A percentile compares a stretch with the other conserved stretches of the same genome.
Conservation (phyloP, 2,888 invertebrate species). For the Orthosia gothica region DNA sequence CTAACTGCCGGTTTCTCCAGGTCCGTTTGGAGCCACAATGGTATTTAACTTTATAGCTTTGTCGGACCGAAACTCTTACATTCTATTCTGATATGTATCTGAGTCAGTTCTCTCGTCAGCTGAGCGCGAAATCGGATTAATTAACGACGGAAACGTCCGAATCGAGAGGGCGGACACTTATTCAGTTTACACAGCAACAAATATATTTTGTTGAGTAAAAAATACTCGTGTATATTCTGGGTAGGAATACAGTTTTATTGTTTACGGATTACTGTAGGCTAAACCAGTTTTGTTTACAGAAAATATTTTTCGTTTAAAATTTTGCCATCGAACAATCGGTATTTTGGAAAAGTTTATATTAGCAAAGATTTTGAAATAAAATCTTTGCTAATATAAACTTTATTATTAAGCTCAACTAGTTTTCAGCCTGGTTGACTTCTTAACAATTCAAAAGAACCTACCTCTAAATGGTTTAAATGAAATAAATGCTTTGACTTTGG, state of each 20-base stretch:
- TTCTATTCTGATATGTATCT: conserved; percentile 71
- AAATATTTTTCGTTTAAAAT: not conserved
- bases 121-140: conserved; percentile 75
- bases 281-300: not conserved
- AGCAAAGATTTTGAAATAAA: not conserved
- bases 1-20: conserved; percentile 16
- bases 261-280: not conserved
- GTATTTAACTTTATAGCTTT: conserved; percentile 49
- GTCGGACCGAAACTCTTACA: conserved; percentile 40
- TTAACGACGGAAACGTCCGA: conserved; percentile 68
- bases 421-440: not conserved
- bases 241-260: not conserved
- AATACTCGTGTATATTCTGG: not conserved
- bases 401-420: not conserved
- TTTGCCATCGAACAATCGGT: not conserved
- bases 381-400: not conserved
- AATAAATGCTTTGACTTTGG: conserved; percentile 10
- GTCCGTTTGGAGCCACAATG: conserved; percentile 22
- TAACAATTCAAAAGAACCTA: not conserved
- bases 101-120: conserved; percentile 67
- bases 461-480: not conserved
- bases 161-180: conserved; percentile 59
- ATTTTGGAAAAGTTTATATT: no score
- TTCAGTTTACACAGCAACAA: conserved; percentile 57
- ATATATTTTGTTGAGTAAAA: conserved; percentile 19